Percentiles rank a stretch among this genome's conserved stretches.
Conservation (phyloP, 2,797 vertebrate genomes). For the Phrynocephalus vlangalii region DNA sequence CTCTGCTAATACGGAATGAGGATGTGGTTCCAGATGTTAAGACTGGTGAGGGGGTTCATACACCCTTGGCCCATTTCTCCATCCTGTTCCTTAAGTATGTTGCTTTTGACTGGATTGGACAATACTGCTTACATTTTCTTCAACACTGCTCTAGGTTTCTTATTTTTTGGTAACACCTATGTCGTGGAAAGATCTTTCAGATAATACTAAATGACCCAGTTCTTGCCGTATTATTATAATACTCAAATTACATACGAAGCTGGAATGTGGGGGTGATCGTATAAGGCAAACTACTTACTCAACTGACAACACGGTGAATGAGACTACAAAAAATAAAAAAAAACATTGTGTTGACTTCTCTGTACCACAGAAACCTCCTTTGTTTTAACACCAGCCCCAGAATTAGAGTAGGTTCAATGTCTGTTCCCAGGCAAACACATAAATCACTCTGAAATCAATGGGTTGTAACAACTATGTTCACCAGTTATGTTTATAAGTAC, state of each 20-base stretch:
- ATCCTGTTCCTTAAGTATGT: neutral
- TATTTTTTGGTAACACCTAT: neutral
- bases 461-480: neutral
- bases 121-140: neutral
- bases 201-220: neutral
- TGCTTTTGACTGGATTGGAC: neutral
- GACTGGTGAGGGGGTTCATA: neutral
- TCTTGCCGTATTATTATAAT: neutral
- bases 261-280: neutral
- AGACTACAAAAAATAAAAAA: neutral
- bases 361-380: neutral
- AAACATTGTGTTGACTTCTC: neutral
- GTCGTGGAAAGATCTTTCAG: neutral
- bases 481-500: neutral
- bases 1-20: too few species aligned
- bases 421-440: neutral
- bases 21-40: neutral
- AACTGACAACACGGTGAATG: neutral
- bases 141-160: neutral
- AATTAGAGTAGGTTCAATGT: constrained; percentile 1
- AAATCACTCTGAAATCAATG: constrained; percentile 1
- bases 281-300: neutral
- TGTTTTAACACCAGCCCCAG: neutral
- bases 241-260: neutral
- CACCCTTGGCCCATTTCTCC: neutral